Conservation (phyloP, 2,797 vertebrate genomes). For the Rhyacichthys aspro region DNA sequence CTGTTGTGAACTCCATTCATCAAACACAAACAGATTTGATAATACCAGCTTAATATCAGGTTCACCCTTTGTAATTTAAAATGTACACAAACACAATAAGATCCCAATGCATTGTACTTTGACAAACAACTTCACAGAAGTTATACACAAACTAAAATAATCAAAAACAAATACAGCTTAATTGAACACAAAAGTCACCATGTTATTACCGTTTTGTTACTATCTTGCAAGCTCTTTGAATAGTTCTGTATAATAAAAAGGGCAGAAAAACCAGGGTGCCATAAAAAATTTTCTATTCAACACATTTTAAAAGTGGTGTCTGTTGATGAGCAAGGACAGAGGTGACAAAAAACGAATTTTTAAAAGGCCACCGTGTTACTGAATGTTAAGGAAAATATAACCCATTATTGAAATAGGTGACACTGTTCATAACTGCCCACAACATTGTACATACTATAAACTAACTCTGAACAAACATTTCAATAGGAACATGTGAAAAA, state of each 20-base stretch:
- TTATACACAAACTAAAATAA: slow-evolving; percentile 71
- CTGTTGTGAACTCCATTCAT: neutral
- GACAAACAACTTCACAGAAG: slow-evolving; percentile 99
- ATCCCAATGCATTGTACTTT: slow-evolving; percentile 88
- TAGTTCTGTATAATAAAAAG: no score
- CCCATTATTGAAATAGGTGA: no score
- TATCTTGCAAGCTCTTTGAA: neutral
- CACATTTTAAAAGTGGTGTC: slow-evolving; percentile 10
- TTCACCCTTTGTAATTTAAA: slow-evolving; percentile 33
- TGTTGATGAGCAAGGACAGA: slow-evolving; percentile 10
- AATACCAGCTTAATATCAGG: slow-evolving; percentile 68
- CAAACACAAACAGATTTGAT: slow-evolving; percentile 44
- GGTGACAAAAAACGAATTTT: slow-evolving; percentile 9
- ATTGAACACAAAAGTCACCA: slow-evolving; percentile 36
- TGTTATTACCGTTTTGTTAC: neutral
- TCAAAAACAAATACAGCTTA: slow-evolving; percentile 20
- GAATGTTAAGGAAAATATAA: no score
- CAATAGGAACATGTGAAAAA: neutral
- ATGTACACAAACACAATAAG: slow-evolving; percentile 72
- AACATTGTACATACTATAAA: no score
- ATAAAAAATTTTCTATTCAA: slow-evolving; percentile 1
- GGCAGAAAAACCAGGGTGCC: no score
- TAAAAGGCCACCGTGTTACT: slow-evolving; percentile 53
- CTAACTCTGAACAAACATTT: neutral
- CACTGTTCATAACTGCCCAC: no score